Evolutionary conservation across 2,888 invertebrate genomes (phyloP), one percentile per base, ranked within the genome.

Genomic region (Lysandra coridon): DNA sequence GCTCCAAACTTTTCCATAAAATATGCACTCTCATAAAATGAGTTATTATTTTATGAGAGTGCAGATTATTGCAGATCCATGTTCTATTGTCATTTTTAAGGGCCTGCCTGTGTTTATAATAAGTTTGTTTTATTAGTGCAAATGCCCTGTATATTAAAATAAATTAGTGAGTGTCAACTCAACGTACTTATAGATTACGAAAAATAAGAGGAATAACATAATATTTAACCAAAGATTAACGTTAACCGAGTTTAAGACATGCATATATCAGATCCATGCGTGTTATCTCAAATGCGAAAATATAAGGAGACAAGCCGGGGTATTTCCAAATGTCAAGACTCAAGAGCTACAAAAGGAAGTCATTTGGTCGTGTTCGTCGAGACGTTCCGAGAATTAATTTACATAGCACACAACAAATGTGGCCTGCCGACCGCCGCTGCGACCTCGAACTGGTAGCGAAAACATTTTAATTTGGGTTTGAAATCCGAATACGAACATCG

Each of bases 331-430:
- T 84, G 87, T 85, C 84, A 83, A 84, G 83, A 83, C 87, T 85
- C 84, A 83, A 84, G 83, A 83, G 85, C 83, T 84, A 84, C 85
- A 88, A 89, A 90, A 91, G 87, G 88, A 91, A 86, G 86, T 84
- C 82, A 84, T 85, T 84, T 84, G 83, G 81, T 80, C 84, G 84
- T 82, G 82, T 82, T 79, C 81, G 83, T 82, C 83, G 88, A 90
- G 88, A 88, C 88, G 86, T 92, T 92, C 92, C 82, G 83, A 89
- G 92, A 92, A 92, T 88, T 89, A 82, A 91, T 92, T 91, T 89
- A 87, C 91, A 92, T 91, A 88, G 84, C 87, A 87, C 91, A 92
- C 91, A 88, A 84, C 87, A 86, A 90, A 89, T 87, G 86, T 82
- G 84, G 78, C 81, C 83, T 78, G 79, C 82, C 83, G 80, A 82